Evolutionary conservation across 2,797 vertebrate species (phyloP), one percentile per base, ranked within the genome.

Genomic region (Onychomys arenicola): DNA sequence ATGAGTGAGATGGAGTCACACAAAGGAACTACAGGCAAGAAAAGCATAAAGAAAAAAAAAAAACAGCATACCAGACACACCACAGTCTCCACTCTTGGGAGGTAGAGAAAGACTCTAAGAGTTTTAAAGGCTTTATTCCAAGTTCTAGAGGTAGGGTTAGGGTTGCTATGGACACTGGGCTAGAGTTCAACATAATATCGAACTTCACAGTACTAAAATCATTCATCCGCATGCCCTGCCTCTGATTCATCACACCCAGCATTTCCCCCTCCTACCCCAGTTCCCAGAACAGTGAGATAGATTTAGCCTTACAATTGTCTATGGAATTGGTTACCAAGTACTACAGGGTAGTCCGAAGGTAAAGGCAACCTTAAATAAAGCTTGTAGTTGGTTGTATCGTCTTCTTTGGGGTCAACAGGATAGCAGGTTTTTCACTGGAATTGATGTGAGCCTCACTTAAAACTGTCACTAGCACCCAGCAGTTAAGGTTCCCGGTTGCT

Each of bases 61-160:
- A 69, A 40, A 14, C 16, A 43, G 40, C 10, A 10, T 25, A 5
- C 21, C 19, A 19, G 19, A 37, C 69, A 75, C 76, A 78, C 17
- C 9, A 34, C 32, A 55, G 77, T 34, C 32, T 77, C 49, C 77
- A 55, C 10, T 55, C 49, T 80, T 21, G 32, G 8, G 8, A 78
- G 37, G 29, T 34, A 78, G 29, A 91, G 86, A 63, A 91, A 80
- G 34, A 59, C 73, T 82, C 34, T 5, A 14, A 32, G 40, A 65
- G 19, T 86, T 75, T 40, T 23, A 96, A 86, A 89, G 43, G 69
- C 61, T 69, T 75, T 87, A 69, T n/a, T 6, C 90, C 83, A 40
- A 37, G 67, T 32, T 71, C 25, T 3, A 12, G n/a, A 59, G 25
- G 8, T 40, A 1, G 52, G 52, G 52, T 0, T 2, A 75, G 67